Evolutionary conservation across 1,140 invertebrate genomes (phyloP).

Genomic region (Papilio xuthus): DNA sequence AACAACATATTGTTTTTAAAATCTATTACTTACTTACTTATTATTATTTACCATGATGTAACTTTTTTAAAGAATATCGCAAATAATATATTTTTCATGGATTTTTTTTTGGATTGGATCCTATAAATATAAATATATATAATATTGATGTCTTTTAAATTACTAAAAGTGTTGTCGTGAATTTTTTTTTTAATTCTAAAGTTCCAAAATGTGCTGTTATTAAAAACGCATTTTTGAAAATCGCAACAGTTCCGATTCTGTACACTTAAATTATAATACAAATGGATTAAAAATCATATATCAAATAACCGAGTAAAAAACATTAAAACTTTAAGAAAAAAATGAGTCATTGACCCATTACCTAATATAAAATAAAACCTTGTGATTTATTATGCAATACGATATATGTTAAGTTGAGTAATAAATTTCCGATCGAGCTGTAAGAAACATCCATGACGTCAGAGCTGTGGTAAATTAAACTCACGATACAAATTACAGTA

Average conservation of each 20-base stretch:
- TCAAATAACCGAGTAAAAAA: background rate
- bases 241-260: too few species aligned
- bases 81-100: too few species aligned
- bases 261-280: background rate
- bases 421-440: conserved; percentile 5
- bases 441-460: conserved; percentile 20
- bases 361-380: background rate
- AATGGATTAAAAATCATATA: background rate
- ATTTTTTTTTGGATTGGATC: too few species aligned
- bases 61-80: too few species aligned
- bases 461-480: conserved; percentile 1
- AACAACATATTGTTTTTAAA: background rate
- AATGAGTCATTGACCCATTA: background rate
- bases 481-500: background rate
- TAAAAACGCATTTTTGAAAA: too few species aligned
- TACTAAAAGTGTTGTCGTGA: too few species aligned
- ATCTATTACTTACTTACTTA: background rate
- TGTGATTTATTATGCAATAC: background rate
- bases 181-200: too few species aligned
- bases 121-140: too few species aligned
- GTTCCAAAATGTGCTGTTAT: too few species aligned
- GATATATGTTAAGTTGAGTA: background rate
- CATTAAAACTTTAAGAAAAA: background rate
- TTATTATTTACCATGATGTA: too few species aligned
- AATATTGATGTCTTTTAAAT: too few species aligned